Evolutionary conservation across 2,797 vertebrate genomes (phyloP), one percentile per base, ranked within the genome.

Genomic region (Artibeus jamaicensis): DNA sequence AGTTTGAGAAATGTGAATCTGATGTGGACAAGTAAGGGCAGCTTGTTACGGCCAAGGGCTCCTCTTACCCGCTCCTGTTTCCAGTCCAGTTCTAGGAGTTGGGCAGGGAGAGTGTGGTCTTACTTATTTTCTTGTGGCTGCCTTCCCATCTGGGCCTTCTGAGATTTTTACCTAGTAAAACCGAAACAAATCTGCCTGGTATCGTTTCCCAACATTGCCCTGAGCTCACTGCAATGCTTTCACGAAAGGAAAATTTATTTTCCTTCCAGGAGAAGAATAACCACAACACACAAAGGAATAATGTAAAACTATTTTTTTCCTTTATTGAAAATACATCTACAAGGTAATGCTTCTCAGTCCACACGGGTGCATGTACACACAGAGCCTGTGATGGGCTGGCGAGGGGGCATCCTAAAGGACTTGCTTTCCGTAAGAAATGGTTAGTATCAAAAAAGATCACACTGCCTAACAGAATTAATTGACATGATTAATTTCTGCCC

Each of bases 281-380:
- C 7, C 97, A 96, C 95, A 9, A 57, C 39, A 50, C 73, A 82
- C 96, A 34, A 37, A 93, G 10, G 50, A n/a, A 77, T 95, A 96
- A 98, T 98, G 98, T 98, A 98, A 98, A 99, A 98, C 98, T 99
- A 99, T 97, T 98, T 95, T 94, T 94, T 98, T 95, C 95, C 97
- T 98, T 99, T 98, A 99, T 99, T 99, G 98, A 98, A 99, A 99
- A 99, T 98, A 98, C 98, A 98, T 97, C 98, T 99, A 99, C 98
- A 98, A 98, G 98, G 98, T 98, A 98, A 98, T 95, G 96, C 96
- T 98, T 97, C 95, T 97, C 97, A 97, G 96, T 97, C 98, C 98
- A 97, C 95, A 89, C 96, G 96, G 97, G 88, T 97, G 95, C 97
- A 97, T 86, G 68, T 3, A 89, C 82, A 97, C 97, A 97, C 97